A percentile compares a stretch with the other conserved stretches of the same genome.
These are phyloP conservation scores for Plectropomus leopardus DNA, from an alignment of 2,113 vertebrate genomes.

Conservation along the genomic window DNA sequence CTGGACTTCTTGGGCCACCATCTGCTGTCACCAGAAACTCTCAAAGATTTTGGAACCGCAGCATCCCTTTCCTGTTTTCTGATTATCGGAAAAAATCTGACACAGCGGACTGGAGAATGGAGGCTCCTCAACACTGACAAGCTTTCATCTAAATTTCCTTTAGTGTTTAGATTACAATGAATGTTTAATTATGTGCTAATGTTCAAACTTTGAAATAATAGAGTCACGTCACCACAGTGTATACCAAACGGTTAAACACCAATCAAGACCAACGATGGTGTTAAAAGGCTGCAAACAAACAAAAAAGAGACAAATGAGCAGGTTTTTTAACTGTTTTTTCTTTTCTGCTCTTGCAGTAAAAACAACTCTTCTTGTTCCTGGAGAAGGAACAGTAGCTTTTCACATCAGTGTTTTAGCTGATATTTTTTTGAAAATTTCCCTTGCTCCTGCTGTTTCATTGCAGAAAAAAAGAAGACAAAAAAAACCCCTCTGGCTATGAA, in stretches of 20 bases:
- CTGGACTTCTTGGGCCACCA: neutral
- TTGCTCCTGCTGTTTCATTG: too few relatives aligned
- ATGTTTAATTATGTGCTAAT: constrained; percentile 16
- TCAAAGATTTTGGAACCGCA: neutral
- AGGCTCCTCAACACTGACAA: neutral
- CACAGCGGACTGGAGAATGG: neutral
- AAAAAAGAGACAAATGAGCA: constrained; percentile 26
- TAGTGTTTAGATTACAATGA: constrained; percentile 30
- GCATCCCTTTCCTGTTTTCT: neutral
- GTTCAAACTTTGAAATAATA: constrained; percentile 6
- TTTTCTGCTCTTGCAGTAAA: neutral
- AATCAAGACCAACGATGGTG: constrained; percentile 26
- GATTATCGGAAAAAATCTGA: constrained; percentile 5
- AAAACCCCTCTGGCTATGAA: too few relatives aligned
- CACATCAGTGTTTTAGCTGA: too few relatives aligned
- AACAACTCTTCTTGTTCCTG: neutral
- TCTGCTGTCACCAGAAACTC: neutral
- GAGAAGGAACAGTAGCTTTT: neutral
- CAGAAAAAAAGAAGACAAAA: too few relatives aligned
- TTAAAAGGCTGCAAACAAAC: constrained; percentile 39
- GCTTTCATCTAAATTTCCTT: constrained; percentile 15
- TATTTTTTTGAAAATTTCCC: too few relatives aligned
- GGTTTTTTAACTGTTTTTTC: neutral
- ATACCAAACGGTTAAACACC: constrained; percentile 30
- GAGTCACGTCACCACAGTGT: constrained; percentile 22